A percentile compares a stretch with the other conserved stretches of the same genome.
Conservation (phyloP, 2,888 invertebrate genomes). For the Epinotia ramella region DNA sequence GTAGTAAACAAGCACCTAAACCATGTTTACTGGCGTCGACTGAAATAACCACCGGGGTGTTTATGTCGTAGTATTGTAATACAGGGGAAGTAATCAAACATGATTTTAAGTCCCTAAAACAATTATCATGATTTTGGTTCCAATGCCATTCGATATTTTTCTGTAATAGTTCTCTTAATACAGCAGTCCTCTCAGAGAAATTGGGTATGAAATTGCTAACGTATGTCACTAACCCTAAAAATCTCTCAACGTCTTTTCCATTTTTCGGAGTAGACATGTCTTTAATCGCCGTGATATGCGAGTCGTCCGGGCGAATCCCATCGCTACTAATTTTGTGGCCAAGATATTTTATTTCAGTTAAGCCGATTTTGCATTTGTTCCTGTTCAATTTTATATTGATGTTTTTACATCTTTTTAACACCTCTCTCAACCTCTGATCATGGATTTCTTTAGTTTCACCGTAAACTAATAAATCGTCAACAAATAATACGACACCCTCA, state of each 20-base stretch:
- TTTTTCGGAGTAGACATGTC: constrained; percentile 10
- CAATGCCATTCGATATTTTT: constrained; percentile 16
- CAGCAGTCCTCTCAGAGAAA: constrained; percentile 1
- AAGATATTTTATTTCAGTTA: constrained; percentile 23
- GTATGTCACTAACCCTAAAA: constrained; percentile 15
- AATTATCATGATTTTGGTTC: not conserved
- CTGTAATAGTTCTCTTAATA: constrained; percentile 1
- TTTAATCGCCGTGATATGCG: constrained; percentile 1
- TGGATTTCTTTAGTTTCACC: constrained; percentile 17
- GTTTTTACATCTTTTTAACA: constrained; percentile 1
- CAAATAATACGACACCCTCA: constrained; percentile 47
- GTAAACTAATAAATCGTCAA: constrained; percentile 48
- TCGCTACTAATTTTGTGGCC: constrained; percentile 14
- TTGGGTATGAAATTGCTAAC: constrained; percentile 14
- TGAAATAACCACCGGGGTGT: not conserved
- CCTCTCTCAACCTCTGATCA: constrained; percentile 2
- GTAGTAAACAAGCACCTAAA: constrained; percentile 28
- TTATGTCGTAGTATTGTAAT: constrained; percentile 19
- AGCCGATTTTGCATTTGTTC: constrained; percentile 40
- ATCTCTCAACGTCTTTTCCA: constrained; percentile 13
- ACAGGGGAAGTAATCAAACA: constrained; percentile 11
- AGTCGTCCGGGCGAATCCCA: constrained; percentile 7
- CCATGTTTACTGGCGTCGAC: constrained; percentile 1
- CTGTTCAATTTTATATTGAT: constrained; percentile 35
- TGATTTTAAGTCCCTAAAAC: constrained; percentile 1